phyloP scores from a whole-genome alignment of 1,140 invertebrate genomes.

The Daktulosphaira vitifoliae region DNA sequence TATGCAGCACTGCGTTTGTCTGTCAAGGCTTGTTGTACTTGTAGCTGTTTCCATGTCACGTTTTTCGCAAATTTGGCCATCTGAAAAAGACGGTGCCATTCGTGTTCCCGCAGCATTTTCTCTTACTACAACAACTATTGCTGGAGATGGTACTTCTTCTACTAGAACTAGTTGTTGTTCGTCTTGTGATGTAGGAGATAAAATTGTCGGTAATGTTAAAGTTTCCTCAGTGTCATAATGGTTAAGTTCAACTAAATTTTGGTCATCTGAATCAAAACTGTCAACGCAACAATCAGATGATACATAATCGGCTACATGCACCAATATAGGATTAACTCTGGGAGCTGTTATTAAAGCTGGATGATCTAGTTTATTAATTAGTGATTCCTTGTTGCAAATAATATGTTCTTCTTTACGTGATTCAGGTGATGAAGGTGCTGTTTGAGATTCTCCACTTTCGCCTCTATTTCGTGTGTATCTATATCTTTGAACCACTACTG shows the following conservation, averaged over 20 bases:
- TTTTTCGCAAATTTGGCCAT: not conserved
- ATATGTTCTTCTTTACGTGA: not conserved
- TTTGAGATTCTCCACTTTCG: not conserved
- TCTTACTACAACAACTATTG: not conserved
- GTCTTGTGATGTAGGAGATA: not conserved
- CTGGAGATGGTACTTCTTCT: not conserved
- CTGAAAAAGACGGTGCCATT: conserved; percentile 4
- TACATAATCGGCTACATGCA: conserved; percentile 23
- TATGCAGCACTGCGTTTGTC: conserved; percentile 6
- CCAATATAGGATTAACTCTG: not conserved
- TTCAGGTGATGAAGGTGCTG: conserved; percentile 4
- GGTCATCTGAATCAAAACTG: conserved; percentile 16
- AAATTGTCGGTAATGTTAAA: not conserved
- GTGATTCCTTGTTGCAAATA: no score
- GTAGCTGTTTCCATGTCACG: not conserved
- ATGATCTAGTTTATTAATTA: no score
- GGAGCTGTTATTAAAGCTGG: not conserved
- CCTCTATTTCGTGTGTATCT: not conserved
- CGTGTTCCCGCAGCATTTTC: not conserved
- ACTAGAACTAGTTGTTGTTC: not conserved
- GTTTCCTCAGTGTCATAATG: not conserved
- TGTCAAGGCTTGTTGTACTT: not conserved
- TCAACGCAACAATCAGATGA: conserved; percentile 14
- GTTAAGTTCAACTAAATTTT: no score
- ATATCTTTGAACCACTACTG: not conserved